These are phyloP conservation scores for Megalopta genalis DNA, from an alignment of 1,140 invertebrate species.

Conservation along the genomic window DNA sequence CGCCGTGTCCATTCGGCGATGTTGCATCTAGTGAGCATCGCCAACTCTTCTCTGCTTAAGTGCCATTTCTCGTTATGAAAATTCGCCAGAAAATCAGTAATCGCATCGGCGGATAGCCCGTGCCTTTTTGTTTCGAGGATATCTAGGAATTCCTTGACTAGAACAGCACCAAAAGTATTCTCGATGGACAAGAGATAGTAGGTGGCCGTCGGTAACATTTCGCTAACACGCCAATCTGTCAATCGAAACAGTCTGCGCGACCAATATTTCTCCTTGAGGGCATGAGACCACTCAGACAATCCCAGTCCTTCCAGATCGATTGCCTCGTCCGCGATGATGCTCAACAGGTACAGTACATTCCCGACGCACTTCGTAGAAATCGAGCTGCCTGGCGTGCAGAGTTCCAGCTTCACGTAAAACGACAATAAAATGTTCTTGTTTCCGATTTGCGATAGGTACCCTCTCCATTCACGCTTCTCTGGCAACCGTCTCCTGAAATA, in stretches of 20 bases:
- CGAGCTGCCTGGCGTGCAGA: not conserved
- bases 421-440: slow-evolving; percentile 6
- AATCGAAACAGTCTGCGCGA: not conserved
- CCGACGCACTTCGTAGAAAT: not conserved
- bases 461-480: slow-evolving; percentile 4
- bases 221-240: not conserved
- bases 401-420: not conserved
- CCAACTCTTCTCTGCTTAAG: not conserved
- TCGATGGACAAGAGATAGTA: slow-evolving; percentile 5
- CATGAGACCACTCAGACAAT: slow-evolving; percentile 14
- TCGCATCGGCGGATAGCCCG: not conserved
- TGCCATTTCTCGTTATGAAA: slow-evolving; percentile 20
- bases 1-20: not conserved
- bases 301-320: not conserved
- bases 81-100: slow-evolving; percentile 1
- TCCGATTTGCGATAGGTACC: slow-evolving; percentile 1
- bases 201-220: slow-evolving; percentile 1
- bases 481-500: slow-evolving; percentile 2
- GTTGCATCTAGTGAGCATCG: not conserved
- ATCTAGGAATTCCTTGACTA: not conserved
- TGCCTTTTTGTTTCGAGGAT: not conserved
- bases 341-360: not conserved
- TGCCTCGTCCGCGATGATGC: not conserved
- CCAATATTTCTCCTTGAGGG: slow-evolving; percentile 17
- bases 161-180: not conserved